Conservation (phyloP, 2,113 vertebrate genomes). For the Mesoclemmys tuberculata region DNA sequence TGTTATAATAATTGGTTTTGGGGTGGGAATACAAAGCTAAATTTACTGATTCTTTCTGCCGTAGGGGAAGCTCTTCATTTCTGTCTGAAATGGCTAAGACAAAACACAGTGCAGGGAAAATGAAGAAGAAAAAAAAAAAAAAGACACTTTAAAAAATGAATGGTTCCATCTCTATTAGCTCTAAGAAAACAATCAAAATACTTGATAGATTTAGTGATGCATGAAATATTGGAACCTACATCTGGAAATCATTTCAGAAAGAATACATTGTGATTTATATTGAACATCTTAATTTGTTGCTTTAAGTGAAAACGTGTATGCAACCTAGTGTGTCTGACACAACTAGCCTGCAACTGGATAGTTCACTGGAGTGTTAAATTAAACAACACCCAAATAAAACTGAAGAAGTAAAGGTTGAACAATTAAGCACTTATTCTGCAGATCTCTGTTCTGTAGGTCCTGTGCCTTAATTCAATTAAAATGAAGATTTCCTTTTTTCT, state of each 20-base stretch:
- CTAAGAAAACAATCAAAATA: slow-evolving; percentile 29
- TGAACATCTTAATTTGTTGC: slow-evolving; percentile 56
- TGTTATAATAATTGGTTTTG: slow-evolving; percentile 74
- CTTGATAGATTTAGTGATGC: slow-evolving; percentile 49
- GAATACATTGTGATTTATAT: slow-evolving; percentile 44
- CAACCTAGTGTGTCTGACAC: background rate
- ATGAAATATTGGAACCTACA: slow-evolving; percentile 44
- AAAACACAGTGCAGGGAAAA: slow-evolving; percentile 3
- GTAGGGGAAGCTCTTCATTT: slow-evolving; percentile 58
- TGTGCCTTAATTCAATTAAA: slow-evolving; percentile 33
- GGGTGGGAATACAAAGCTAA: slow-evolving; percentile 56
- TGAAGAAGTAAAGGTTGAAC: slow-evolving; percentile 56
- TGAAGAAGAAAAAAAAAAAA: background rate
- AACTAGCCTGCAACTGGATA: background rate
- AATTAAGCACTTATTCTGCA: slow-evolving; percentile 45
- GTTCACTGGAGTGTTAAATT: slow-evolving; percentile 76
- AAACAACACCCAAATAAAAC: slow-evolving; percentile 63
- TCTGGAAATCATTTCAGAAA: slow-evolving; percentile 40
- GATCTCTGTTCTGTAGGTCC: background rate
- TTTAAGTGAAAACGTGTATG: slow-evolving; percentile 50
- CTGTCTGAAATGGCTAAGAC: slow-evolving; percentile 51
- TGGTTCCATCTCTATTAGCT: slow-evolving; percentile 13
- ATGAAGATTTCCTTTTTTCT: background rate
- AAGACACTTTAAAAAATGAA: slow-evolving; percentile 31
- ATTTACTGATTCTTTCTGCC: slow-evolving; percentile 62